Conservation (phyloP, 2,888 invertebrate species). For the Clepsis dumicolana region DNA sequence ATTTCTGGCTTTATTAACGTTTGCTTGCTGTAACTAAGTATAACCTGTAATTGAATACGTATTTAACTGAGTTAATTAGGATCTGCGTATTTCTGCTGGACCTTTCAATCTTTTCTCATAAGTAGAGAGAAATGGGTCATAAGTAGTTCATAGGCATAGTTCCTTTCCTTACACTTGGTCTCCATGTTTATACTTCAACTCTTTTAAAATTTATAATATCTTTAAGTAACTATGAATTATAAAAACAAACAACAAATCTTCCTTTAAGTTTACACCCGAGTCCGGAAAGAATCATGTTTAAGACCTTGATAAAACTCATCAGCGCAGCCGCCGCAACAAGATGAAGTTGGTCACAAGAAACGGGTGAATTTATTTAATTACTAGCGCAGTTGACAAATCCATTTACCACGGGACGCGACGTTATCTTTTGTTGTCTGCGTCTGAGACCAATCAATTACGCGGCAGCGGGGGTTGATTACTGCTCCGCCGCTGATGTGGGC, state of each 20-base stretch:
- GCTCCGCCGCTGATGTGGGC: conserved; percentile 58
- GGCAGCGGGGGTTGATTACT: conserved; percentile 75
- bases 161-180: no score
- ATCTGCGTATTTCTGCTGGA: neutral
- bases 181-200: neutral
- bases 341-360: conserved; percentile 57
- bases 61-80: neutral
- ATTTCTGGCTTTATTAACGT: conserved; percentile 36
- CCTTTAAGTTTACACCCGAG: neutral
- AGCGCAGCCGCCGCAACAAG: conserved; percentile 49
- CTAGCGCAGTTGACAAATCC: conserved; percentile 81
- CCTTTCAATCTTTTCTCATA: no score
- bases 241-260: neutral
- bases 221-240: neutral
- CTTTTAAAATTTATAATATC: neutral
- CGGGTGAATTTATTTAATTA: conserved; percentile 82
- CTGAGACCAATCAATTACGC: conserved; percentile 82
- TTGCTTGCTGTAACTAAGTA: conserved; percentile 18
- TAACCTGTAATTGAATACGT: conserved; percentile 6
- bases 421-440: conserved; percentile 82
- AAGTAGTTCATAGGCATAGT: no score
- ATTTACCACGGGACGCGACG: conserved; percentile 71
- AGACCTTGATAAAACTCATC: conserved; percentile 59
- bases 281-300: conserved; percentile 7
- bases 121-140: neutral